These are phyloP conservation scores for Capromys pilorides DNA, from an alignment of 2,797 vertebrate genomes.

Conservation along the genomic window DNA sequence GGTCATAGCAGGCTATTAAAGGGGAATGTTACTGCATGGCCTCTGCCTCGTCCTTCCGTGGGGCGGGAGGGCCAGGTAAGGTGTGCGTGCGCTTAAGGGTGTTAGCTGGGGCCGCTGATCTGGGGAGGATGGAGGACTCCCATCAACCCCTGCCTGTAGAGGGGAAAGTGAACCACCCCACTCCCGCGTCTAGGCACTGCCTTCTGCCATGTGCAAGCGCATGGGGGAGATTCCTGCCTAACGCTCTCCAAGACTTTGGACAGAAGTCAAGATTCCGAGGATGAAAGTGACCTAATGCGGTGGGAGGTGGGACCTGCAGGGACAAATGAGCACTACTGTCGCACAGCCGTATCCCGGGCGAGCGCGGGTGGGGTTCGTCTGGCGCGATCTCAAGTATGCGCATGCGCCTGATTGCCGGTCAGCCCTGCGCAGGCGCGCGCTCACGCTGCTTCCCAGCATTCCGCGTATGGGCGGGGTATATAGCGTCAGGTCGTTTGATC, in stretches of 20 bases:
- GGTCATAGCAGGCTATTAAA: constrained; percentile 78
- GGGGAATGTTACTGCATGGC: constrained; percentile 83
- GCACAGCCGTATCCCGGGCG: fast-evolving
- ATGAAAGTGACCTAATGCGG: neutral
- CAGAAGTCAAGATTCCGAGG: neutral
- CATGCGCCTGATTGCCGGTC: neutral
- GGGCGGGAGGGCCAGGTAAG: constrained; percentile 36
- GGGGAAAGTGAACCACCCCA: neutral
- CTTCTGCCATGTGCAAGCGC: neutral
- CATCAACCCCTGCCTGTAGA: neutral
- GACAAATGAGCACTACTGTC: neutral
- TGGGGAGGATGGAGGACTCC: neutral
- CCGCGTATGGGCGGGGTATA: constrained; percentile 16
- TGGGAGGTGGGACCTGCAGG: neutral
- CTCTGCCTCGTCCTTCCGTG: constrained; percentile 71
- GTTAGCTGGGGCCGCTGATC: neutral
- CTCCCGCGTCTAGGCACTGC: neutral
- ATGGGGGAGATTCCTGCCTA: neutral
- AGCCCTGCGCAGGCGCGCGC: neutral
- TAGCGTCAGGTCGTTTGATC: constrained; percentile 74
- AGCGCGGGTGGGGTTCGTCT: neutral
- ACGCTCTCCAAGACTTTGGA: neutral
- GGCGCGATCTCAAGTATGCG: neutral
- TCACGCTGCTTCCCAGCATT: neutral
- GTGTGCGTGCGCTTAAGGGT: neutral